Conservation (phyloP, 2,113 vertebrate genomes). For the Bubo blakistoni region DNA sequence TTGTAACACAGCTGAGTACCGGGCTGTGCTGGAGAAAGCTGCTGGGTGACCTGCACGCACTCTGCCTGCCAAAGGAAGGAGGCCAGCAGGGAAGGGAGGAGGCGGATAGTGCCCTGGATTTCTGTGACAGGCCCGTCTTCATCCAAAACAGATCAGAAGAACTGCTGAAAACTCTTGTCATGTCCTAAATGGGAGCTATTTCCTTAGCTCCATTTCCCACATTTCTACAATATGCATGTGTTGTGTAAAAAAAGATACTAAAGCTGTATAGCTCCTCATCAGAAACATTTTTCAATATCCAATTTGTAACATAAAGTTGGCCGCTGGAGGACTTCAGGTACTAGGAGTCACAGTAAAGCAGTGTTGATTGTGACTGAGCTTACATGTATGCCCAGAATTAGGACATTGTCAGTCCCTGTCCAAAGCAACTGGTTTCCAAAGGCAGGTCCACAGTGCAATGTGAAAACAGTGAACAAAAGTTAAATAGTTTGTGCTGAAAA, state of each 20-base stretch:
- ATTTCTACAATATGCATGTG: neutral
- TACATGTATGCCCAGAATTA: neutral
- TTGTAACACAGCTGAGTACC: neutral
- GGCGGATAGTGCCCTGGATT: neutral
- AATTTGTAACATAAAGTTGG: neutral
- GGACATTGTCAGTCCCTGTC: neutral
- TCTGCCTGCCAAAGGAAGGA: neutral
- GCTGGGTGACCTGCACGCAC: neutral
- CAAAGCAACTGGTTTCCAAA: neutral
- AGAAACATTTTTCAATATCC: neutral
- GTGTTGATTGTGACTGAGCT: neutral
- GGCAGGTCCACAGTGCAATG: neutral
- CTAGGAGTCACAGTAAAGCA: neutral
- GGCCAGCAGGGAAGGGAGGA: neutral
- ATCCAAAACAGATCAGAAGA: neutral
- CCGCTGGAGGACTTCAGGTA: neutral
- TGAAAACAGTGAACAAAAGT: neutral
- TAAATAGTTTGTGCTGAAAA: neutral
- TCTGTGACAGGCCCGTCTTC: neutral
- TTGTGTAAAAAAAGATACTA: neutral
- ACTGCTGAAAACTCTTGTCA: neutral
- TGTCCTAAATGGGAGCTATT: neutral
- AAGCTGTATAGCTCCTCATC: neutral
- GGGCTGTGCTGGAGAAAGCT: neutral
- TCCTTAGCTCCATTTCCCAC: neutral